phyloP scores from a whole-genome alignment of 2,888 invertebrate genomes.

The Heteromyza rotundicornis region DNA sequence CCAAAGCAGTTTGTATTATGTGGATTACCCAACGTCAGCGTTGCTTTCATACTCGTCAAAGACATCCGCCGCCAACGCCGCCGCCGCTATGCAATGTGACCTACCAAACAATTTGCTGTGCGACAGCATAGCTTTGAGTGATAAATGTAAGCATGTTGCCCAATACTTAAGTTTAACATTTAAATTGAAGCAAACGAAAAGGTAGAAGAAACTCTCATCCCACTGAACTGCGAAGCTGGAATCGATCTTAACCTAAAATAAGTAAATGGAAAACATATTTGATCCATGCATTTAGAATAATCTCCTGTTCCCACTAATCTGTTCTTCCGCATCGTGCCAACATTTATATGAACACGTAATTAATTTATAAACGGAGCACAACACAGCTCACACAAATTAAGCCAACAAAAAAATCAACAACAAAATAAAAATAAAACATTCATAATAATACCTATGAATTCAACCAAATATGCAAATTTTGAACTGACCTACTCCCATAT shows the following conservation, averaged over 20 bases:
- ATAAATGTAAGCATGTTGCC: conserved; percentile 40
- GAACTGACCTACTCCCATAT: conserved; percentile 53
- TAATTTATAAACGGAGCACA: neutral
- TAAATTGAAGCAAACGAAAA: no score
- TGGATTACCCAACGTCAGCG: conserved; percentile 33
- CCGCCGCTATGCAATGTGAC: conserved; percentile 45
- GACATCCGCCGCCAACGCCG: conserved; percentile 14
- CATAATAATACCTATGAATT: no score
- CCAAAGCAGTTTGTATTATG: conserved; percentile 37
- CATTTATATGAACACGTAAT: no score
- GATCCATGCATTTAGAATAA: no score
- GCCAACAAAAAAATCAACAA: neutral
- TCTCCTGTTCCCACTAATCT: no score
- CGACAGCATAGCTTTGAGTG: conserved; percentile 45
- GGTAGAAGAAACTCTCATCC: no score
- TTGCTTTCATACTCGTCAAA: conserved; percentile 15
- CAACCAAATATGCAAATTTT: conserved; percentile 53
- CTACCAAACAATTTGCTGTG: conserved; percentile 43
- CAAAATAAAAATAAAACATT: neutral
- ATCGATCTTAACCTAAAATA: no score
- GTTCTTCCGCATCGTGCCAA: no score
- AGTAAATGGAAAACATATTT: no score
- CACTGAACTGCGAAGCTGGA: no score
- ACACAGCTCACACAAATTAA: no score
- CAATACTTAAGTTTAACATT: no score